Evolutionary conservation across 2,888 invertebrate species (phyloP), one percentile per base, ranked within the genome.

Genomic region (Brachypalpus laphriformis): DNA sequence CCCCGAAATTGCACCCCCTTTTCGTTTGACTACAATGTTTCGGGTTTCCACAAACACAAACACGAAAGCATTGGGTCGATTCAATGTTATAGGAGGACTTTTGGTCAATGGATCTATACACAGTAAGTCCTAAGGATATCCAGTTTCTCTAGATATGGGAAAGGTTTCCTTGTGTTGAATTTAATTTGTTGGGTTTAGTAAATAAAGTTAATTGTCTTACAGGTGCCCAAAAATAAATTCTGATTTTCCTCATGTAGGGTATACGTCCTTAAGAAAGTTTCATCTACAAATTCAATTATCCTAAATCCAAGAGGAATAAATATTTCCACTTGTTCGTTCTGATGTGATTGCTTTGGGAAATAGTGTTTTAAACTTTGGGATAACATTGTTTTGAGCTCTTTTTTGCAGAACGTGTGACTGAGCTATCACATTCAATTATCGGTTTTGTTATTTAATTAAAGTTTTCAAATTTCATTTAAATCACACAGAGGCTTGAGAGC

Each of bases 211-310:
- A 54, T 54, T 54, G 54, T 7, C 31, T 31, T 54, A 3, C 16
- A 54, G 14, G 54, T 54, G 54, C 31, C 31, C n/a, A 20, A 25
- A 51, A n/a, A 49, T 49, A 49, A 49, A 25, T 22, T 49, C n/a
- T 1, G 6, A 2, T 8, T 22, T 5, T 49, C n/a, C 22, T 22
- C 49, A 25, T 22, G 22, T 49, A 1, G 49, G 49, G 6, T 11
- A n/a, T 9, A 20, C 25, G 6, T 54, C 54, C 31, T 8, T 31
- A 31, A 28, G 31, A 54, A 31, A 54, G 31, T 54, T 54, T 9
- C 54, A 28, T 31, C 7, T 54, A 54, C 16, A 54, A 22, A 28
- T 54, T 31, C 54, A 54, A 54, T 54, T 54, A 54, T 28, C 31
- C 31, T 9, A 54, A 54, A 54, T 54, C 28, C 51, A n/a, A 14